Evolutionary conservation across 2,797 vertebrate species (phyloP), one percentile per base, ranked within the genome.

Genomic region (Rhinella marina): DNA sequence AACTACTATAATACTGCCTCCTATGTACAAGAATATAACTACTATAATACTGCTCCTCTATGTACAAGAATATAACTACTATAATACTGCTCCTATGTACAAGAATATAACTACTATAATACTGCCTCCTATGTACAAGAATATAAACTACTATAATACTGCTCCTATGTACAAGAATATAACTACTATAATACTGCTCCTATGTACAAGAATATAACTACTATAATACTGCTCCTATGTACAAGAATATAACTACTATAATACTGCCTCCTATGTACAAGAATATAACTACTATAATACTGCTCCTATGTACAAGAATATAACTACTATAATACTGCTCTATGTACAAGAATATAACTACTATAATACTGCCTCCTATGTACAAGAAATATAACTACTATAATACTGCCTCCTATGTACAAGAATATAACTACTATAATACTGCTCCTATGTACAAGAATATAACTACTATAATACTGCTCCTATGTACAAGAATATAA

Each of bases 221-320:
- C 19, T 62, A 62, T n/a, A 48, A 10, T 21, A 23, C 16, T 29
- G 17, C 29, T 10, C 68, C 68, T 72, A 72, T 72, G 23, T 72
- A 72, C 68, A 72, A 19, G 68, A 72, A 72, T 72, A 72, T 72
- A 72, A 72, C 68, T 72, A 72, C 68, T 72, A 72, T 72, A 72
- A 72, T 72, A 72, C 68, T 72, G 68, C 29, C 68, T 7, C 68
- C 68, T 72, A 72, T 72, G 23, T 72, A 72, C 68, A 72, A 19
- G 68, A 72, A 72, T 72, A 72, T 72, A 72, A 32, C 68, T 72
- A 72, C 68, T 72, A 72, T 72, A 72, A 72, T 72, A 72, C 68
- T 72, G 68, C 68, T 10, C 68, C 68, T 72, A 72, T 72, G 23
- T 72, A 72, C 68, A 72, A 19, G 68, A 41, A 72, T 72, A 72